A percentile compares a stretch with the other conserved stretches of the same genome.
phyloP scores from a whole-genome alignment of 2,113 vertebrate genomes.

The Protobothrops flavoviridis region DNA sequence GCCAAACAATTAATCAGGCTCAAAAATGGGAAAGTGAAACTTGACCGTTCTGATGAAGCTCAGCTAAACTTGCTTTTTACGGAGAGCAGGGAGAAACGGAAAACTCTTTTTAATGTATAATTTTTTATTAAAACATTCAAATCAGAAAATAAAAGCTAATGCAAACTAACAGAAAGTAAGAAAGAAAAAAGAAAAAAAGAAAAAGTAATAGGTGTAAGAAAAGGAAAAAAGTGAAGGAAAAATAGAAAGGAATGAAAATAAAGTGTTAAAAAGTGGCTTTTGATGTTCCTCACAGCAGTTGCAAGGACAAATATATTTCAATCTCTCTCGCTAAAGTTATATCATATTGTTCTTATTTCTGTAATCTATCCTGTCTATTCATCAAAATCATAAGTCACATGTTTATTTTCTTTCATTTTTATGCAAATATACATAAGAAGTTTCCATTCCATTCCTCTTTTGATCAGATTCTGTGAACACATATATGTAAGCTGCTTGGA shows the following conservation, averaged over 20 bases:
- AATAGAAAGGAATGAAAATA: neutral
- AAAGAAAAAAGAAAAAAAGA: neutral
- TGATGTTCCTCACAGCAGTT: neutral
- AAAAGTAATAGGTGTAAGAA: neutral
- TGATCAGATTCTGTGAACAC: neutral
- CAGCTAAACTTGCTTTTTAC: neutral
- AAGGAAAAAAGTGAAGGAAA: neutral
- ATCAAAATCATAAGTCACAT: neutral
- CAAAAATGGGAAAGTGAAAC: neutral
- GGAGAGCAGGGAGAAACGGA: neutral
- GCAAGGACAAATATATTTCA: neutral
- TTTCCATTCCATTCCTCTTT: neutral
- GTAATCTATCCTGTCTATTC: neutral
- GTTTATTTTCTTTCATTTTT: neutral
- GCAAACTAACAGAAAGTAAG: too few species aligned
- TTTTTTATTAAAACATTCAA: too few species aligned
- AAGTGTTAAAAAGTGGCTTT: neutral
- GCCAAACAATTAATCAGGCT: neutral
- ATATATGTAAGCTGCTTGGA: neutral
- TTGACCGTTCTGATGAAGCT: neutral
- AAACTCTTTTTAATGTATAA: neutral
- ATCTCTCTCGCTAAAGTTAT: neutral
- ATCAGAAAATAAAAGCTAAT: too few species aligned
- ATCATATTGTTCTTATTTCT: neutral
- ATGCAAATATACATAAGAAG: constrained; percentile 6